Evolutionary conservation across 37 sponge, comb jelly and placozoan species (phyloP), one percentile per base, ranked within the genome.

Genomic region (Tethya wilhelma): DNA sequence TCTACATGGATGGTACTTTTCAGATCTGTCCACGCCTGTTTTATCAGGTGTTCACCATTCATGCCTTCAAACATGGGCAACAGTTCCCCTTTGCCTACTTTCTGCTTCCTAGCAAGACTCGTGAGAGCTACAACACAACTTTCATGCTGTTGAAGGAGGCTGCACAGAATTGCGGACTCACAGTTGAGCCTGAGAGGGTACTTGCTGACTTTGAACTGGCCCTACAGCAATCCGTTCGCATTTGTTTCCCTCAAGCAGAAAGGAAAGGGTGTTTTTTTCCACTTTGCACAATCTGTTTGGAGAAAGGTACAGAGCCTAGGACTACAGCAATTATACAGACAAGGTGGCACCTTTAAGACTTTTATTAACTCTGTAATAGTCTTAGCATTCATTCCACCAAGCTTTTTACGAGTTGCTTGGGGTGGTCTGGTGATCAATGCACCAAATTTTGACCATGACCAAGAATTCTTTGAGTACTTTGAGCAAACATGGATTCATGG

Each of bases 1-100:
- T 63, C 26, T 63, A 63, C 26, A 22, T 69, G 11, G 70, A 69
- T 39, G 70, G 70, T 23, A 69, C 70, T 7, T 69, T 69, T 28
- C 20, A 69, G 43, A 23, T 14, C 9, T 34, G 22, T 6, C 70
- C 70, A 14, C 11, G 12, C 38, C 70, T 69, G 9, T 69, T 69
- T 28, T 9, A 9, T 7, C 70, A 69, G 29, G 11, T 69, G 9
- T 34, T 38, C 23, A 69, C 70, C 22, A 69, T 69, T 28, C 37
- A 69, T 69, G 40, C 9, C 11, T 40, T 69, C 19, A 17, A n/a
- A 25, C 64, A 63, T 63, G 64, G 64, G 30, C 26, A 63, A 25
- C 64, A 63, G 64, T 63, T 63, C 26, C 64, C 64, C 17, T 26
- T 63, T 12, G 64, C 20, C n/a, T 63, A 63, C 20, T 11, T 8